phyloP scores from a whole-genome alignment of 2,797 vertebrate genomes.

The Esox masquinongy region DNA sequence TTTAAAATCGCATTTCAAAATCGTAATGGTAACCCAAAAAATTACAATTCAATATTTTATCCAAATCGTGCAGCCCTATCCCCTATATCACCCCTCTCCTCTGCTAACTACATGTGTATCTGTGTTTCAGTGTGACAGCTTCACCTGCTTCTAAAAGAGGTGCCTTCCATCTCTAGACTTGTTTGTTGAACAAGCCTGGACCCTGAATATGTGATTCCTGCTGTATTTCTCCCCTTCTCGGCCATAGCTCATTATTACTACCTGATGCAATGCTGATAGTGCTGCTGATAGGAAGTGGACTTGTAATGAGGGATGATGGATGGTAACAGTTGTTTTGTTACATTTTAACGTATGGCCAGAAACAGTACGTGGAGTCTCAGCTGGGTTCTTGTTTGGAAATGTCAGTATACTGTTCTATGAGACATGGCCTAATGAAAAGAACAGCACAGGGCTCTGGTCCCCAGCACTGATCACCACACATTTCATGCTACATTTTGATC shows the following conservation, averaged over 20 bases:
- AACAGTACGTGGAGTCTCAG: slow-evolving; percentile 37
- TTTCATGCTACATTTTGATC: slow-evolving; percentile 73
- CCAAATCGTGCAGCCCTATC: too few relatives aligned
- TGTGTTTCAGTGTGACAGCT: not conserved
- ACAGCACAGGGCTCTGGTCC: slow-evolving; percentile 40
- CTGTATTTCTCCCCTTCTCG: slow-evolving; percentile 38
- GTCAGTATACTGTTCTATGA: slow-evolving; percentile 49
- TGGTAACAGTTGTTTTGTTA: slow-evolving; percentile 66
- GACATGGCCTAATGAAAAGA: slow-evolving; percentile 61
- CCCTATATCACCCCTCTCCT: not conserved
- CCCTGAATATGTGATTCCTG: not conserved
- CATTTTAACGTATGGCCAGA: slow-evolving; percentile 50
- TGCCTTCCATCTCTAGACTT: not conserved
- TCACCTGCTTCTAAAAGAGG: not conserved
- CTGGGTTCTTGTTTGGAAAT: slow-evolving; percentile 41
- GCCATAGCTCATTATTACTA: slow-evolving; percentile 52
- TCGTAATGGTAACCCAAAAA: too few relatives aligned
- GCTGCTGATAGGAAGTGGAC: slow-evolving; percentile 52
- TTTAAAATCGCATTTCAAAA: too few relatives aligned
- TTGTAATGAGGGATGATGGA: slow-evolving; percentile 61
- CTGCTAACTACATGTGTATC: not conserved
- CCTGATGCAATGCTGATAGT: slow-evolving; percentile 50
- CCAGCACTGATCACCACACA: slow-evolving; percentile 54
- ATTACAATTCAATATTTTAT: too few relatives aligned
- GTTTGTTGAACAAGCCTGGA: not conserved